phyloP scores from a whole-genome alignment of 1,140 invertebrate genomes.

The Zaprionus nigranus region DNA sequence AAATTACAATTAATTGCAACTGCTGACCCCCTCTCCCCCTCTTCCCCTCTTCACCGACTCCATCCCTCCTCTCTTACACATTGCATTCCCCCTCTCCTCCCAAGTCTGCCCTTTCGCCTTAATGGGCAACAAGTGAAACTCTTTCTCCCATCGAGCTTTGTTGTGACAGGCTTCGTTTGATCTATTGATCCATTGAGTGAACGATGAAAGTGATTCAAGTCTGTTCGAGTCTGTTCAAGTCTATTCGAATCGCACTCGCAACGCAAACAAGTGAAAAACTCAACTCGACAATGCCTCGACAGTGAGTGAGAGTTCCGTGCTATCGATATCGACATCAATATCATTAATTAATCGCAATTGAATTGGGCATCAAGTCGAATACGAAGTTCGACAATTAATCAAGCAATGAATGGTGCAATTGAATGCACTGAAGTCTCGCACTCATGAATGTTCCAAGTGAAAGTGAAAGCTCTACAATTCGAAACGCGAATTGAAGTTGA shows the following conservation, averaged over 20 bases:
- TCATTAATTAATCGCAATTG: background rate
- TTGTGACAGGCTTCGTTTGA: constrained; percentile 23
- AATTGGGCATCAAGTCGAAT: background rate
- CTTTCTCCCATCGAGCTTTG: constrained; percentile 8
- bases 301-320: background rate
- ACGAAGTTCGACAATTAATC: background rate
- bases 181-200: constrained; percentile 29
- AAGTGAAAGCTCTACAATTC: too few species aligned
- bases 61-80: background rate
- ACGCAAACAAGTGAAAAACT: background rate
- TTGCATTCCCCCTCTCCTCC: background rate
- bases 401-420: background rate
- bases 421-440: background rate
- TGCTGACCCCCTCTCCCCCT: constrained; percentile 14
- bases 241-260: background rate
- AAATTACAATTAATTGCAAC: constrained; percentile 56
- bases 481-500: too few species aligned
- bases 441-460: too few species aligned
- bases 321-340: background rate
- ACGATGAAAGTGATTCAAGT: constrained; percentile 37
- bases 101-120: background rate
- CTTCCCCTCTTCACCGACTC: background rate
- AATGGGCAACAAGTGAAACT: constrained; percentile 22
- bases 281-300: background rate
- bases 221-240: background rate